Evolutionary conservation across 2,888 invertebrate genomes (phyloP), one percentile per base, ranked within the genome.

Genomic region (Penaeus monodon): DNA sequence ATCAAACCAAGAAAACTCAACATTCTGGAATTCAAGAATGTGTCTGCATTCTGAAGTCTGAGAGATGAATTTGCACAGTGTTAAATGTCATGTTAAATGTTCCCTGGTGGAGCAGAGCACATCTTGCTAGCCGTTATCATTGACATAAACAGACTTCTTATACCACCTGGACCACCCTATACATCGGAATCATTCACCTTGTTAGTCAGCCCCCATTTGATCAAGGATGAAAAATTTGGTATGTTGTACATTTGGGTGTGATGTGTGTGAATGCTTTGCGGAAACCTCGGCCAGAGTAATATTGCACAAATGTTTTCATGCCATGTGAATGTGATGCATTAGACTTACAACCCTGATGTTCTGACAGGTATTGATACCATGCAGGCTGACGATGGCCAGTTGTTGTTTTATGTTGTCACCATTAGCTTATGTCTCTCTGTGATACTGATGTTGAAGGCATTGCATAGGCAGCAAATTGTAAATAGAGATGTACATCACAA

Each of bases 381-480:
- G 66, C 78, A 73, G 86, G 86, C 86, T 86, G 70, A 79, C 82
- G 70, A 79, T 83, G 86, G 86, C 86, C 86, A 83, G 86, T 87
- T 83, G 82, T 82, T 82, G 86, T 82, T 83, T 87, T 83, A 77
- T 87, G 86, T 87, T 79, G 86, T 87, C 86, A 83, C 83, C 70
- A 87, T 79, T 87, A 87, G 86, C 86, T 87, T 87, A 81, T 82
- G 86, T 87, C 86, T 87, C 83, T 87, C 86, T 87, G 86, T 87
- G 86, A 87, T 87, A 44, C 83, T 68, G 78, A 80, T 76, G 76
- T 81, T 87, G 82, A 83, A 87, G 86, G 86, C 86, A 87, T 87
- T 87, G 83, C 86, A 65, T 87, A 87, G 86, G 79, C 83, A 83
- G 86, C 86, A 83, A 81, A 63, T 38, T 86, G 82, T 82, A 82